These are phyloP conservation scores for Cepaea nemoralis DNA, from an alignment of 1,140 invertebrate species.

Conservation along the genomic window DNA sequence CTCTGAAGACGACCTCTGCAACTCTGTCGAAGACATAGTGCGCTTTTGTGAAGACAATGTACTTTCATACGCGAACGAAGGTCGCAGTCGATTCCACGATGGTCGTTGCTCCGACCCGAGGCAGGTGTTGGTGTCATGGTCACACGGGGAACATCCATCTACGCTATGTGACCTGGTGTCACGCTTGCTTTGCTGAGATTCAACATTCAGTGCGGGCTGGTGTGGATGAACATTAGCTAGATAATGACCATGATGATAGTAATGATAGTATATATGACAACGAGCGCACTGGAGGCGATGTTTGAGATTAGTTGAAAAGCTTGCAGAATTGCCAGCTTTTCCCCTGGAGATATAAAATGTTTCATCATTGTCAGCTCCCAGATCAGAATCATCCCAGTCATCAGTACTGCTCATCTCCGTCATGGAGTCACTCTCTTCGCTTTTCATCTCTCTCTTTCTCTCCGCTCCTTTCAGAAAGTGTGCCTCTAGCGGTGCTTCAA, in stretches of 20 bases:
- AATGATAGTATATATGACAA: background rate
- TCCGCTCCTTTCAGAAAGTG: background rate
- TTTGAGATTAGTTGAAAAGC: background rate
- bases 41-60: background rate
- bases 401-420: background rate
- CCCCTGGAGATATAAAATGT: background rate
- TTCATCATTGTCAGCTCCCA: background rate
- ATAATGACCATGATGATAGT: background rate
- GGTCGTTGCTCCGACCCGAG: background rate
- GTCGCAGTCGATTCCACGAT: background rate
- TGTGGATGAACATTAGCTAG: background rate
- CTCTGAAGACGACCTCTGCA: background rate
- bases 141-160: background rate
- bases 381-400: background rate
- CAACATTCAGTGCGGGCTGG: background rate
- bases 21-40: background rate
- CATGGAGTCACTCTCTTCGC: background rate
- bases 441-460: background rate
- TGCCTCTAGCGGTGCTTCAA: background rate
- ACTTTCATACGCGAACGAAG: background rate
- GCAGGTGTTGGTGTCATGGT: background rate
- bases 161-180: background rate
- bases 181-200: background rate
- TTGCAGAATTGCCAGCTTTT: background rate
- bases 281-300: background rate